Evolutionary conservation across 2,797 vertebrate species (phyloP), one percentile per base, ranked within the genome.

Genomic region (Hydrophis major): DNA sequence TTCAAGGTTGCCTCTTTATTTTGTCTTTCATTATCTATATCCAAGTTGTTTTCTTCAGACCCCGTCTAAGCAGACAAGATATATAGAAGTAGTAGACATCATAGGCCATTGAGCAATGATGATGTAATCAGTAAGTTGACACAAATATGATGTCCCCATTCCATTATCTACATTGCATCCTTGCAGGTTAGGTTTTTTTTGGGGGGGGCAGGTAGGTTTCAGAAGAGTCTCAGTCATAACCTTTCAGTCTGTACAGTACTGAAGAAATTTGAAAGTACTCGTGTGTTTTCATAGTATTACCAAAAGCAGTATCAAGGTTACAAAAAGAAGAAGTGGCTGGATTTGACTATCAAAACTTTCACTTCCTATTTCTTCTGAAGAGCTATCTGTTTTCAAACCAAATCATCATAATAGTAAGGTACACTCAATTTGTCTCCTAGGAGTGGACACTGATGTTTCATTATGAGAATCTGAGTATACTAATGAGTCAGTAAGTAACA

Each of bases 321-420:
- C 56, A 89, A 88, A 88, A 88, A 93, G 18, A 56, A 83, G 90
- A 91, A 93, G 90, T 91, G 57, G 42, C 28, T 57, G 66, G 20
- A 27, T 59, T 50, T 91, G 11, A 56, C 55, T 22, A 53, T 74
- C 16, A 37, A n/a, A 83, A 2, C 8, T 90, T 61, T 74, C 47
- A 90, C 66, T 91, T 91, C 92, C 88, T 50, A 27, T 91, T 93
- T 91, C 22, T 28, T 25, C 8, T 47, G 2, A 25, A 61, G 22
- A 47, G 18, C 57, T 78, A 32, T 10, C 53, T 88, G 27, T 14
- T 89, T 47, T 83, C 37, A 83, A 25, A 60, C 37, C 28, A 91
- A 56, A 78, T 90, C 7, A 47, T 88, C 20, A 25, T 28, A 57
- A 66, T 22, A 63, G 57, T 11, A 28, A 61, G 14, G n/a, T n/a